Percentiles rank a stretch among this genome's conserved stretches.
phyloP scores from a whole-genome alignment of 2,113 vertebrate genomes.

The Herpailurus yagouaroundi region DNA sequence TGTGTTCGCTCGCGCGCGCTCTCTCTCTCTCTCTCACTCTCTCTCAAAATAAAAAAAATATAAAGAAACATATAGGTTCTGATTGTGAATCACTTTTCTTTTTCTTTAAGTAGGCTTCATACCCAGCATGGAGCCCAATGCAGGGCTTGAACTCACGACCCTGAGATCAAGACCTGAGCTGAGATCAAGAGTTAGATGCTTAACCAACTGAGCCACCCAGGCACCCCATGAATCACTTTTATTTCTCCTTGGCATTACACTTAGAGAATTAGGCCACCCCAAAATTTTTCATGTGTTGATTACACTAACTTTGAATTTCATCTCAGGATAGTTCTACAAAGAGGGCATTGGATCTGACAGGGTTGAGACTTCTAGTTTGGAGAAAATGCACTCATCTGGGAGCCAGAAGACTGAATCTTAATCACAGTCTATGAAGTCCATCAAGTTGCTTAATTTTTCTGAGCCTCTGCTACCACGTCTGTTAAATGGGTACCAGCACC shows the following conservation, averaged over 20 bases:
- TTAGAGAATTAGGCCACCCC: not conserved
- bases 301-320: not conserved
- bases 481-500: not conserved
- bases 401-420: not conserved
- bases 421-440: not conserved
- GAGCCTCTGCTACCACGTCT: not conserved
- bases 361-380: not conserved
- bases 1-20: too few species aligned
- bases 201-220: too few species aligned
- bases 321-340: conserved; percentile 14
- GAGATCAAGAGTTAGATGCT: too few species aligned
- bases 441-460: not conserved
- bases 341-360: not conserved
- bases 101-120: too few species aligned
- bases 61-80: not conserved
- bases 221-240: not conserved
- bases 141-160: too few species aligned
- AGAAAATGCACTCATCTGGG: not conserved
- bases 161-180: too few species aligned
- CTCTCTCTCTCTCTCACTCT: too few species aligned
- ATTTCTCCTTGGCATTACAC: not conserved
- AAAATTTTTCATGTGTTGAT: not conserved
- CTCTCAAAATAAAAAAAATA: too few species aligned
- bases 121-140: too few species aligned
- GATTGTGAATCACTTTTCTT: too few species aligned